Evolutionary conservation across 2,797 vertebrate species (phyloP).

Genomic region (Rhadinocentrus ornatus): DNA sequence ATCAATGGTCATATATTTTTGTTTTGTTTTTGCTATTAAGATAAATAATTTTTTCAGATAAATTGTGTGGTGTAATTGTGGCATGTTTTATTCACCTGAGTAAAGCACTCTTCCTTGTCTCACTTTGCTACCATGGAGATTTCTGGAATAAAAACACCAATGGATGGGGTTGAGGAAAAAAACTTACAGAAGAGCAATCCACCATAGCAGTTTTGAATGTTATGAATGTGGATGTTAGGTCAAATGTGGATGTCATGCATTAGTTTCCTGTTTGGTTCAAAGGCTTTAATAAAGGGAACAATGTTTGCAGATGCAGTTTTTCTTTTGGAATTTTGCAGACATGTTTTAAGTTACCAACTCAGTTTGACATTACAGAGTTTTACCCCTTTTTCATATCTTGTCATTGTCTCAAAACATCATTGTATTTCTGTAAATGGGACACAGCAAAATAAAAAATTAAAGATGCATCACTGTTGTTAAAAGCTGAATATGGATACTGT

Average conservation of each 20-base stretch:
- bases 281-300: slow-evolving; percentile 92
- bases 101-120: slow-evolving; percentile 70
- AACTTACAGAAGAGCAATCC: slow-evolving; percentile 20
- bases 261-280: slow-evolving; percentile 82
- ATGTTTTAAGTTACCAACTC: slow-evolving; percentile 77
- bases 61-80: slow-evolving; percentile 78
- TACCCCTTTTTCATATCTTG: slow-evolving; percentile 67
- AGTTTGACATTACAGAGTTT: slow-evolving; percentile 64
- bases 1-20: slow-evolving; percentile 75
- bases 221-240: slow-evolving; percentile 69
- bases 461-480: slow-evolving; percentile 77
- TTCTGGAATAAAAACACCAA: slow-evolving; percentile 58
- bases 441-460: slow-evolving; percentile 80
- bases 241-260: slow-evolving; percentile 77
- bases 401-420: slow-evolving; percentile 66
- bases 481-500: slow-evolving; percentile 76
- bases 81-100: slow-evolving; percentile 77
- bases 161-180: slow-evolving; percentile 48
- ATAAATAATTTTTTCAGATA: slow-evolving; percentile 73
- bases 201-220: slow-evolving; percentile 43
- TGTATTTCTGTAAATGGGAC: slow-evolving; percentile 81
- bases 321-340: slow-evolving; percentile 57
- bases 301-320: slow-evolving; percentile 71
- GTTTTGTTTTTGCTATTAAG: slow-evolving; percentile 77
- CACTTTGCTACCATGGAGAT: slow-evolving; percentile 71